Percentiles rank a stretch among this genome's conserved stretches.
Evolutionary conservation across 2,888 invertebrate genomes (phyloP).

Genomic region (Coronaproctus castanopsis): DNA sequence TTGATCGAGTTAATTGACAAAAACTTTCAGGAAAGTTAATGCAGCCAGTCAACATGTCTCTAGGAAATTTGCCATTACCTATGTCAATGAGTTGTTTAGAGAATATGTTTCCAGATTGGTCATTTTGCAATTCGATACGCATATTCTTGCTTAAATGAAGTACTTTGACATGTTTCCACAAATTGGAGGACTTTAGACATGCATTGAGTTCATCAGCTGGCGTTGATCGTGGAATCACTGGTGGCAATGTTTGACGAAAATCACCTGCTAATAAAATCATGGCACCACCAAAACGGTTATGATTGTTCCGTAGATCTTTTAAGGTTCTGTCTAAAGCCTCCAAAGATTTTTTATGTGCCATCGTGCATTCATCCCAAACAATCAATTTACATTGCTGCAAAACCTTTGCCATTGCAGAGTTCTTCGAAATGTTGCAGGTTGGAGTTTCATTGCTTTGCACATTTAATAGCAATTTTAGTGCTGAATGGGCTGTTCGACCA

Average conservation of each 20-base stretch:
- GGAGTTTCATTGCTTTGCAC: no score
- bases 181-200: background rate
- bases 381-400: conserved; percentile 19
- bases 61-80: background rate
- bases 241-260: no score
- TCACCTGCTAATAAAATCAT: no score
- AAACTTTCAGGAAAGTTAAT: background rate
- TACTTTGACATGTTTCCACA: background rate
- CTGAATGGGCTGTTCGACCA: no score
- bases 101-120: background rate
- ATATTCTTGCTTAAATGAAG: background rate
- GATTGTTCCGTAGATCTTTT: no score
- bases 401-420: no score
- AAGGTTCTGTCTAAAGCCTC: no score
- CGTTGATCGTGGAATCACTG: no score
- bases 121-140: background rate
- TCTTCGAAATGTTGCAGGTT: no score
- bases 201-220: background rate
- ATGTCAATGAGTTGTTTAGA: background rate
- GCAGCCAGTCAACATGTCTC: background rate
- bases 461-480: no score
- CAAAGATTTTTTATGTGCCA: conserved; percentile 25
- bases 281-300: no score
- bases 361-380: conserved; percentile 25
- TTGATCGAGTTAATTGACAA: background rate